These are phyloP conservation scores for Microcebus griseorufus DNA, from an alignment of 2,113 vertebrate genomes.

Conservation along the genomic window DNA sequence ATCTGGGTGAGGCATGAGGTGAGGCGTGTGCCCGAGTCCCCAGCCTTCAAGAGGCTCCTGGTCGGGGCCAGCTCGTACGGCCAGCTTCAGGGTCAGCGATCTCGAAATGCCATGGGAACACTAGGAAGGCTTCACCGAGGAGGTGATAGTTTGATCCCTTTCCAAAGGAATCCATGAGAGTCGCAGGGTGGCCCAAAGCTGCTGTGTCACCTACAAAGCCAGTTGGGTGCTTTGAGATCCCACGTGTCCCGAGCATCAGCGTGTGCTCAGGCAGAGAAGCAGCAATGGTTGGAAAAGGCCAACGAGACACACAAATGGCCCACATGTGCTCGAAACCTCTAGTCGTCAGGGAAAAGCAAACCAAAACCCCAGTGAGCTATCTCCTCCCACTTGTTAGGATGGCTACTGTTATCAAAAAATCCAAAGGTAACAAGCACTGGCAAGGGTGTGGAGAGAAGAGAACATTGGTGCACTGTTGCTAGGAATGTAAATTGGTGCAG, in stretches of 20 bases:
- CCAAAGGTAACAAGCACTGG: background rate
- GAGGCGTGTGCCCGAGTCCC: no score
- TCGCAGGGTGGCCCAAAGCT: background rate
- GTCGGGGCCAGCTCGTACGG: background rate
- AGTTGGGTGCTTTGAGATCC: background rate
- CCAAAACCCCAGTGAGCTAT: background rate
- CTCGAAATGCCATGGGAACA: background rate
- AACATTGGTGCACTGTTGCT: no score
- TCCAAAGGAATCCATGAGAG: background rate
- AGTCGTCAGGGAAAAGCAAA: background rate
- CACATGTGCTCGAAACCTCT: background rate
- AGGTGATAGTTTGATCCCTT: background rate
- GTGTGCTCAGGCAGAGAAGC: no score
- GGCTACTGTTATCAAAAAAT: background rate
- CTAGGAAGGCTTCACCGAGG: background rate
- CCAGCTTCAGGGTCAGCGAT: background rate
- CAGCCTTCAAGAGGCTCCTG: background rate
- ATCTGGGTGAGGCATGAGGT: background rate
- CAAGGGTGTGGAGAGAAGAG: background rate
- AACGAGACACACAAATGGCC: background rate
- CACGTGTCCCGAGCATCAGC: background rate
- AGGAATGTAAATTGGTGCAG: background rate
- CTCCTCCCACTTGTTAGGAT: no score
- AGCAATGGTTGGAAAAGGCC: background rate
- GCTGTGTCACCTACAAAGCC: background rate